Base-by-base conservation (phyloP, 2,797 vertebrate genomes). In the Otolemur crassicaudatus region DNA sequence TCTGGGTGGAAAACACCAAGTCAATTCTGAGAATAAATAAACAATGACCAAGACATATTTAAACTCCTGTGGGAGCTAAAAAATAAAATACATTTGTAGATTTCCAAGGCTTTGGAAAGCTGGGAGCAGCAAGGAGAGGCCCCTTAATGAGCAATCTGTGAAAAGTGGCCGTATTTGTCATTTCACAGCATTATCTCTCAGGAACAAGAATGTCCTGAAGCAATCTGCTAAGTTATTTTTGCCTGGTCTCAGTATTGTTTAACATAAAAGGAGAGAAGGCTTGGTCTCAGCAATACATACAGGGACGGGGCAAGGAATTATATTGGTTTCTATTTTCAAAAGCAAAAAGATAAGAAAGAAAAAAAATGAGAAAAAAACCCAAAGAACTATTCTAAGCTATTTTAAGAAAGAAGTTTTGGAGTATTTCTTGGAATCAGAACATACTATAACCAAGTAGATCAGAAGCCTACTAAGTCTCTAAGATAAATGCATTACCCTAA, bases 71-170 rank as follows among this genome's bases (percentile, higher is more conserved):
- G 13, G 5, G 8, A 81, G 0, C 87, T 85, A 92, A 69, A 58
- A 93, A 81, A 40, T 82, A 83, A 96, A 92, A 81, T 29, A 23
- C 34, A 34, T 85, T 73, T 69, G 31, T 27, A 60, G 13, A 94
- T 92, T 88, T 97, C 87, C 73, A 73, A 90, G 95, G 85, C 29
- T 95, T 76, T 76, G 1, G 20, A 87, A 81, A 69, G 29, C 46
- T 82, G 29, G 60, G 63, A 5, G 67, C 25, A 43, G 60, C 10
- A 72, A 76, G 31, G 37, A 58, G 72, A 77, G 40, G 13, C 29
- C 4, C 8, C 4, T 67, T 49, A 69, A 88, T 56, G 40, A 94
- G 43, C 37, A 96, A 95, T 31, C 46, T 72, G 19, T 92, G 73
- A 91, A 70, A 94, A 91, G 27, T 46, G 43, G 58, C 67, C 88